Base-by-base conservation (phyloP, 2,797 vertebrate species). In the Pseudochromis fuscus region DNA sequence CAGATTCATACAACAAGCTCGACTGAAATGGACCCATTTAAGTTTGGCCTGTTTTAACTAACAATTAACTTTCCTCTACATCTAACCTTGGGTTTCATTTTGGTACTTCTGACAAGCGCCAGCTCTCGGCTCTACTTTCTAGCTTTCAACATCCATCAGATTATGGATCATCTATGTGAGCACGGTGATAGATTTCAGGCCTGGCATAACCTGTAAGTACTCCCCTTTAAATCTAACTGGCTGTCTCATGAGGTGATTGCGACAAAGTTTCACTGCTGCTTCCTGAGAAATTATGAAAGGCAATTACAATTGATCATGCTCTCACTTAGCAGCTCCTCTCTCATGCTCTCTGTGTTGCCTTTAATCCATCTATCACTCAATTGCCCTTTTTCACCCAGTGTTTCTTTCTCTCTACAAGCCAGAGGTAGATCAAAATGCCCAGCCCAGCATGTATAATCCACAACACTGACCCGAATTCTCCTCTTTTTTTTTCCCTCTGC, bases 391-490 rank as follows among this genome's bases (percentile, higher is more conserved):
- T 75, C 53, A 61, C 40, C 31, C 50, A 42, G 24, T 1, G 21
- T 53, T 58, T 66, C 37, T 53, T 25, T 82, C 65, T 63, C 53
- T 78, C 49, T 69, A 30, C 33, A 79, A 81, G 72, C 58, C 62
- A 77, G 72, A 68, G 52, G 63, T 84, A 78, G 61, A 84, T 84
- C 59, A 73, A 61, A 81, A 77, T 66, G 75, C 42, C 56, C 77
- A 63, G 62, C 65, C 58, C 50, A 62, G 74, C 86, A 81, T 67
- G 55, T 75, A 76, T 62, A 77, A 85, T 82, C 83, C 79, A 67
- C 77, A 82, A 72, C 42, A 81, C 83, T 88, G 87, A 89, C 88
- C 86, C 90, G 87, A 87, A 87, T 90, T 89, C 81, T 80, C 69
- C 65, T 68, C 55, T 85, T 77, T 78, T 79, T 71, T 80, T 66